Evolutionary conservation across 2,113 vertebrate species (phyloP), one percentile per base, ranked within the genome.

Genomic region (Neolamprologus hecqui): DNA sequence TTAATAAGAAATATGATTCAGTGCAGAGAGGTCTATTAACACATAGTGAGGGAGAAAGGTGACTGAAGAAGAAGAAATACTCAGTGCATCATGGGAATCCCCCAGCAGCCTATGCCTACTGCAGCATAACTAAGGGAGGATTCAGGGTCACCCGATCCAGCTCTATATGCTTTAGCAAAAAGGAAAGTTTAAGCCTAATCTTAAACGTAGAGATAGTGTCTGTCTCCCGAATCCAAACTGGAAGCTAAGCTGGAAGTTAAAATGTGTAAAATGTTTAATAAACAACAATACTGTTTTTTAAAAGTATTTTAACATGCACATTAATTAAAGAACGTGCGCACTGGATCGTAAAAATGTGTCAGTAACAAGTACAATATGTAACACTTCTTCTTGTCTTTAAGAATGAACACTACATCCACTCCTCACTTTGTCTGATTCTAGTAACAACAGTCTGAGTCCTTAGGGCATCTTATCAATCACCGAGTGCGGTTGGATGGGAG

Each of bases 401-500:
- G 31, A 79, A 65, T 40, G 49, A 85, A 65, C 58, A 23, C 53
- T 63, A 21, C 63, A 79, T 84, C 84, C 68, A 85, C 60, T 73
- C 45, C 58, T 83, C 54, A 83, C 63, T 82, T 28, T 73, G 75
- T 87, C 53, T 79, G 49, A 83, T 88, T 35, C 51, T 65, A 40
- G 73, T 35, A 86, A 65, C 83, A 85, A 80, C 53, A 53, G 65
- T 57, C 19, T 31, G 53, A 83, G 77, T 70, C 89, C 60, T 82
- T 54, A 35, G 89, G 86, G 89, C 47, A 2, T 92, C 84, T 94
- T 88, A 93, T 94, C 92, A 91, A 73, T 92, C 75, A 82, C 33
- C 4, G 55, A 86, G 81, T 82, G 90, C 21, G 49, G 70, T 85
- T 75, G 84, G 82, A 85, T 51, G 58, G 79, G 85, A 91, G 75